These are phyloP conservation scores for Cheumatopsyche charites DNA, from an alignment of 1,140 invertebrate species.

Conservation along the genomic window DNA sequence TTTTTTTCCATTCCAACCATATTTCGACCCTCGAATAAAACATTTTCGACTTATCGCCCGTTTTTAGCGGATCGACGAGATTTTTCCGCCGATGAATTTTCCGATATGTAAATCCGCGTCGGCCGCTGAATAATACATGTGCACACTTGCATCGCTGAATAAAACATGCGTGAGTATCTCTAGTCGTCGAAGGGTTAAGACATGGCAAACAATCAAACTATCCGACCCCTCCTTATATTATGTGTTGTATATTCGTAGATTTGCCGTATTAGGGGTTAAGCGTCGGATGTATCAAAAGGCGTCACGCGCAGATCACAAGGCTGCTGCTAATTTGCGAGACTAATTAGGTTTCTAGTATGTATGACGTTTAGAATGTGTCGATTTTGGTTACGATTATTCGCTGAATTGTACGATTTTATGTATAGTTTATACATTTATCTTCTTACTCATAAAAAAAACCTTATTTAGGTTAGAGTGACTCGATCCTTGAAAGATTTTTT, in stretches of 20 bases:
- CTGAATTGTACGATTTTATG: too few relatives aligned
- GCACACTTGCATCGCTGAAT: conserved; percentile 3
- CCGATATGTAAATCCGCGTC: neutral
- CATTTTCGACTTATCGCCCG: too few relatives aligned
- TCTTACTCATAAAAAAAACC: too few relatives aligned
- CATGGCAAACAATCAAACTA: neutral
- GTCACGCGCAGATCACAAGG: neutral
- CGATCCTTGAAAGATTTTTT: too few relatives aligned
- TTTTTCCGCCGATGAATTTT: conserved; percentile 1
- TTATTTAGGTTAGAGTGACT: too few relatives aligned
- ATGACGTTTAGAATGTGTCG: too few relatives aligned
- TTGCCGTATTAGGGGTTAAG: neutral
- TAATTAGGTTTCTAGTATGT: too few relatives aligned
- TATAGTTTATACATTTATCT: too few relatives aligned
- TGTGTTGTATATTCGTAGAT: neutral
- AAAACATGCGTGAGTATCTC: neutral
- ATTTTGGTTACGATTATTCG: too few relatives aligned
- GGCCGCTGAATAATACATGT: conserved; percentile 8
- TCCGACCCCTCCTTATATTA: neutral
- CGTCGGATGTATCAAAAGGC: neutral
- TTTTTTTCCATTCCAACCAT: too few relatives aligned
- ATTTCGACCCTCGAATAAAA: too few relatives aligned
- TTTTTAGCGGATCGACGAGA: too few relatives aligned
- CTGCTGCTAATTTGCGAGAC: neutral
- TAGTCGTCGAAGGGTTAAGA: neutral